These are phyloP conservation scores for Dryadula phaetusa DNA, from an alignment of 2,888 invertebrate species.

Conservation along the genomic window DNA sequence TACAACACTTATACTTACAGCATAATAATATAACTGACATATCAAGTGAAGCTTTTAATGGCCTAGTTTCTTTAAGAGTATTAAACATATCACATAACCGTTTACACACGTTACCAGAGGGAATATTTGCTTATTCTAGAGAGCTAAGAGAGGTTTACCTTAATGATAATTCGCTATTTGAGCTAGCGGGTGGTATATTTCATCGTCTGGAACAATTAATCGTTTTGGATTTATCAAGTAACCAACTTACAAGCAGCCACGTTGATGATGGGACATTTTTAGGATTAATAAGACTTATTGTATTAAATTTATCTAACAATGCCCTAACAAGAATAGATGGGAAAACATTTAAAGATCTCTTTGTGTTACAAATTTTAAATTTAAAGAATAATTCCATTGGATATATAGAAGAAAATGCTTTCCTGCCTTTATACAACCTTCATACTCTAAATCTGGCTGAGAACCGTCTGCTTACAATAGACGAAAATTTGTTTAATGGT, in stretches of 20 bases:
- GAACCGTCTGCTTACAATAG: conserved; percentile 92
- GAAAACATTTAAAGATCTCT: conserved; percentile 93
- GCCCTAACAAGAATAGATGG: conserved; percentile 92
- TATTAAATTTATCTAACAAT: conserved; percentile 94
- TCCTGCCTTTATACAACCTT: conserved; percentile 93
- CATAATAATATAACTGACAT: conserved; percentile 93
- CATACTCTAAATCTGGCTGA: conserved; percentile 95
- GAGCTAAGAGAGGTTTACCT: conserved; percentile 93
- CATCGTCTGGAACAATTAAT: conserved; percentile 93
- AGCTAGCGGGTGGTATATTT: conserved; percentile 92
- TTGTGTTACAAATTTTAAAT: conserved; percentile 93
- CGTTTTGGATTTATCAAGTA: conserved; percentile 92
- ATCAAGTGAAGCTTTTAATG: conserved; percentile 90
- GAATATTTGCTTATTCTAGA: conserved; percentile 91
- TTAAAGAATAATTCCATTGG: conserved; percentile 94
- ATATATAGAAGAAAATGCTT: conserved; percentile 94
- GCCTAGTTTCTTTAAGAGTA: conserved; percentile 90
- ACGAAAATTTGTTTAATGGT: conserved; percentile 92
- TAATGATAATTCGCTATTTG: conserved; percentile 93
- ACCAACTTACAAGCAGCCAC: conserved; percentile 93
- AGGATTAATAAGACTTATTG: conserved; percentile 92
- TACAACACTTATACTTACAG: conserved; percentile 91
- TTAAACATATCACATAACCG: conserved; percentile 95
- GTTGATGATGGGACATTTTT: conserved; percentile 94
- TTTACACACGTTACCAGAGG: conserved; percentile 91